Evolutionary conservation across 64 coral and sea anemone species (phyloP), one percentile per base, ranked within the genome.

Genomic region (Stichodactyla mertensii): DNA sequence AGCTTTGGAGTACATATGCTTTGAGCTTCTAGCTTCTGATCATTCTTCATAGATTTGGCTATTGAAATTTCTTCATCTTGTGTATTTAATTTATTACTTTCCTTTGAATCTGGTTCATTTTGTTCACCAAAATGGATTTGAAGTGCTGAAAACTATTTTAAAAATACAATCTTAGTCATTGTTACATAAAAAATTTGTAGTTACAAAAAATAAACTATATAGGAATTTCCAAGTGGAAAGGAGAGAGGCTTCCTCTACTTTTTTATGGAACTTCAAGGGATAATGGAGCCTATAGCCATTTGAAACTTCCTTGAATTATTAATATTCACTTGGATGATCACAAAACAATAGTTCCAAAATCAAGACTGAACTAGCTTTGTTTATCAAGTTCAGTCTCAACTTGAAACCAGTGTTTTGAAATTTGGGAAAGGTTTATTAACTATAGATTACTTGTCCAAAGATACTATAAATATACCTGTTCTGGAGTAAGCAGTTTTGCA

Each of bases 131-230:
- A 83, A 15, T 88, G 89, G 20, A 52, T 55, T 71, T 80, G 86
- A 22, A 91, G 52, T 60, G 87, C 55, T 86, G 82, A 81, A 95
- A 91, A 85, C 93, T 93, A 64, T 61, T 45, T 45, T 10, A 78
- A 61, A 86, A 79, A 66, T 64, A 66, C 22, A 18, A 64, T n/a
- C 62, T 20, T 23, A 66, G 62, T 66, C 36, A 45, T 45, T 45
- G 36, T 45, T 45, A 45, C 1, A 45, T 45, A 45, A 45, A 45
- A 45, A 45, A 45, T 45, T 45, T 45, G 36, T 45, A 45, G 36
- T 45, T 45, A 45, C 3, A 4, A 2, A 45, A 45, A 45, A 45
- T 2, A 45, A 45, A 45, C 36, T 45, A 45, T 45, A 45, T 45
- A 45, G 36, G 36, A 45, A 45, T 45, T 45, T 45, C 36, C 1